Evolutionary conservation across 2,113 vertebrate species (phyloP).

Genomic region (Corynorhinus townsendii): DNA sequence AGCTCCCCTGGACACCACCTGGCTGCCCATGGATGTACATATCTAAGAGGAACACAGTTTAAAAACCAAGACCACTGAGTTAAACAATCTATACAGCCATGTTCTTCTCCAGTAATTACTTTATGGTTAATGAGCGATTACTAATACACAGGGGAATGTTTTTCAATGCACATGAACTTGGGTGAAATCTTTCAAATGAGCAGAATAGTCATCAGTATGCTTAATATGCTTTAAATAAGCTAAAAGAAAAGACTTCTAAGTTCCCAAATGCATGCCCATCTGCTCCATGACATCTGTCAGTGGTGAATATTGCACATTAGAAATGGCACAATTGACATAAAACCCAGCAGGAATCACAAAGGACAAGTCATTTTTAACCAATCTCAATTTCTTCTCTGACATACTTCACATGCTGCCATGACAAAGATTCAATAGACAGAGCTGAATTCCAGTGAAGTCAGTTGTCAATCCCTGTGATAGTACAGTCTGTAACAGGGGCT

Average conservation of each 20-base stretch:
- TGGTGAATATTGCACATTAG: neutral
- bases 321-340: slow-evolving; percentile 7
- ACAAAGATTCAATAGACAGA: neutral
- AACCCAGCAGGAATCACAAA: neutral
- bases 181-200: neutral
- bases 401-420: neutral
- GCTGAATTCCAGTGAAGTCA: neutral
- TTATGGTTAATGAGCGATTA: neutral
- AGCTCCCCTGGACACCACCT: neutral
- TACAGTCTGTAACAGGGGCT: neutral
- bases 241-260: neutral
- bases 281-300: neutral
- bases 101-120: neutral
- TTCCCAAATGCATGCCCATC: neutral
- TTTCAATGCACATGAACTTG: neutral
- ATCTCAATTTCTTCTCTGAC: slow-evolving; percentile 4
- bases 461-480: neutral
- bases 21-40: neutral
- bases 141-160: neutral
- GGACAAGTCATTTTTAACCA: neutral
- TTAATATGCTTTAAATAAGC: neutral
- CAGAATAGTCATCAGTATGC: neutral
- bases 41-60: neutral
- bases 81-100: neutral
- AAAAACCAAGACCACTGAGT: neutral